Percentiles rank a stretch among this genome's conserved stretches.
These are phyloP conservation scores for Cyanocitta stelleri DNA, from an alignment of 2,113 vertebrate genomes.

Conservation along the genomic window DNA sequence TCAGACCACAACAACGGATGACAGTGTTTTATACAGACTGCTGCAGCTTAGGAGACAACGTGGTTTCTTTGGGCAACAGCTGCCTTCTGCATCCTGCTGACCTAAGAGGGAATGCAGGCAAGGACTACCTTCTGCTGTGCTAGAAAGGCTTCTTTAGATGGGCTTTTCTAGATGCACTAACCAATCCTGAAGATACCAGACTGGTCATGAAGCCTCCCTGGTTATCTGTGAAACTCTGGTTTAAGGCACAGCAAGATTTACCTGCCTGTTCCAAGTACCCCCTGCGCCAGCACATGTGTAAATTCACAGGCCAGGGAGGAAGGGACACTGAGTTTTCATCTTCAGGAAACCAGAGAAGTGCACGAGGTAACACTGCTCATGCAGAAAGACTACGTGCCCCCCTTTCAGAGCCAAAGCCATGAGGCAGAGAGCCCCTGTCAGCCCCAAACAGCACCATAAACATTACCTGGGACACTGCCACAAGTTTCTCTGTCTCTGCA, in stretches of 20 bases:
- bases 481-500: constrained; percentile 85
- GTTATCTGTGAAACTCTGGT: background rate
- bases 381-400: background rate
- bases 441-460: background rate
- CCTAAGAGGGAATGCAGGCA: background rate
- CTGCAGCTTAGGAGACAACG: background rate
- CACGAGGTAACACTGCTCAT: background rate
- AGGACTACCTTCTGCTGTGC: background rate
- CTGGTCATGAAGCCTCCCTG: background rate
- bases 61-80: background rate
- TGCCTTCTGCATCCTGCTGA: background rate
- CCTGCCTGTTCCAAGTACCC: background rate
- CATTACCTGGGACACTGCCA: constrained; percentile 86
- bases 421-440: background rate
- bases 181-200: background rate
- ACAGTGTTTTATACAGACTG: background rate
- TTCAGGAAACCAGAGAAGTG: background rate
- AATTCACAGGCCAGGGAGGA: background rate
- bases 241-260: background rate
- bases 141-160: background rate
- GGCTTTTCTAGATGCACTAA: background rate
- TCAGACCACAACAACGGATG: background rate
- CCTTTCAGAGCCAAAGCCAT: background rate
- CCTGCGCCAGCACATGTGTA: background rate
- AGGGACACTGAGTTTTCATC: background rate